Evolutionary conservation across 2,888 invertebrate species (phyloP).

Genomic region (Cerceris rybyensis): DNA sequence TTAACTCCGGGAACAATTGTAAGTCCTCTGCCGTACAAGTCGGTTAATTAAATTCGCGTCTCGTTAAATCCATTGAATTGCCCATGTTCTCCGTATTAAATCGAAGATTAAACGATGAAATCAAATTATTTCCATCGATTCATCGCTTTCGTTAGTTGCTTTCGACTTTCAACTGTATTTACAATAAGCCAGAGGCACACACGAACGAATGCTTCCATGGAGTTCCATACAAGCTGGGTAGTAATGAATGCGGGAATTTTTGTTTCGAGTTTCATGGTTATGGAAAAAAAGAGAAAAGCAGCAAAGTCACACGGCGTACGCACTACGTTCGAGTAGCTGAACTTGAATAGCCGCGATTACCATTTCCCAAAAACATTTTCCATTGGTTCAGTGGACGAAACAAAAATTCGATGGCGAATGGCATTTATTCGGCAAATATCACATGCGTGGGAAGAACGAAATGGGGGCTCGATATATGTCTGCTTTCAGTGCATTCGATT

Average conservation of each 20-base stretch:
- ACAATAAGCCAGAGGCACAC: too few relatives aligned
- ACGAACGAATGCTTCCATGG: too few relatives aligned
- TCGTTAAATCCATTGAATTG: conserved; percentile 21
- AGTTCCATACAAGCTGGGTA: neutral
- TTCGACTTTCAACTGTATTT: too few relatives aligned
- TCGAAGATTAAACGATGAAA: conserved; percentile 24
- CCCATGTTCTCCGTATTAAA: conserved; percentile 5
- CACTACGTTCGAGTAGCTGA: neutral
- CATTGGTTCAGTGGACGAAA: neutral
- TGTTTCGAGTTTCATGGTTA: neutral
- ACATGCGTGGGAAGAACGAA: neutral
- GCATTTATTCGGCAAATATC: conserved; percentile 1
- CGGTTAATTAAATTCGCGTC: conserved; percentile 56
- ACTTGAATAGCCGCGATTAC: neutral
- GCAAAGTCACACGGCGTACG: neutral
- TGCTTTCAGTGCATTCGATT: conserved; percentile 21
- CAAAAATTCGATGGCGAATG: neutral
- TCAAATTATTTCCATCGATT: conserved; percentile 2
- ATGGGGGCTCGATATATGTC: conserved; percentile 2
- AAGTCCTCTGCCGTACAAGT: conserved; percentile 40
- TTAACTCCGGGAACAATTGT: conserved; percentile 49
- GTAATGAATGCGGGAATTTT: neutral
- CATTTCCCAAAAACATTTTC: conserved; percentile 2
- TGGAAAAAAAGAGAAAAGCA: neutral
- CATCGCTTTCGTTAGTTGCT: neutral